Conservation (phyloP, 92 coral and sea anemone genomes). For the Zoanthus sociatus region DNA sequence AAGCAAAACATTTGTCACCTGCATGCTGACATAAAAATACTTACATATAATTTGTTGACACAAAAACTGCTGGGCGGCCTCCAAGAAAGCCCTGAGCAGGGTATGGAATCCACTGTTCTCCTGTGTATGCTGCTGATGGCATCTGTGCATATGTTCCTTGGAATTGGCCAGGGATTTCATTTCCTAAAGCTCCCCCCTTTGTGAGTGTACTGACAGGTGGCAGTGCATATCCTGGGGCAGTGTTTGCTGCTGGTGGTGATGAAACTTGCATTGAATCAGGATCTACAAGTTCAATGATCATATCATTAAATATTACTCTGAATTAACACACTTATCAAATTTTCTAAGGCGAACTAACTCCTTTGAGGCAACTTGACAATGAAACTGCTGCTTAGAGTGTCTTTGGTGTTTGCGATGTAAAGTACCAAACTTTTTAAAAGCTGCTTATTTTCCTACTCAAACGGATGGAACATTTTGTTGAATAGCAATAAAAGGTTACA, state of each 20-base stretch:
- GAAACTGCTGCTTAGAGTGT: too few relatives aligned
- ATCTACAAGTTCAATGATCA: not conserved
- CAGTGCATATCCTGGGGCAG: conserved; percentile 92
- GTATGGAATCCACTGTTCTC: conserved; percentile 92
- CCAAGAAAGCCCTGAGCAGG: conserved; percentile 93
- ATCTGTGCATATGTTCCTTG: conserved; percentile 88
- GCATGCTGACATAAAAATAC: not conserved
- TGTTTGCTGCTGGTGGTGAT: conserved; percentile 89
- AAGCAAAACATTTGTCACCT: too few relatives aligned
- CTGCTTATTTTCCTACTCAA: too few relatives aligned
- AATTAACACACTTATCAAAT: too few relatives aligned
- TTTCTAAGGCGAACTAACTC: too few relatives aligned
- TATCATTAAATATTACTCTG: not conserved
- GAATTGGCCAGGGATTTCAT: conserved; percentile 84
- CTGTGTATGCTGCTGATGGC: conserved; percentile 79
- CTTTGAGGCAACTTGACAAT: too few relatives aligned
- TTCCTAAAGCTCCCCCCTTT: conserved; percentile 79
- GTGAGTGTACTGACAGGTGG: conserved; percentile 98
- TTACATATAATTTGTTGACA: conserved; percentile 77
- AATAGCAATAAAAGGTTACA: too few relatives aligned
- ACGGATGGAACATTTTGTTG: too few relatives aligned
- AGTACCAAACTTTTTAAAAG: too few relatives aligned
- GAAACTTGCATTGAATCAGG: conserved; percentile 76
- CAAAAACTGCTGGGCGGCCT: conserved; percentile 94
- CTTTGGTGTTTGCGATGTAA: too few relatives aligned